A percentile compares a stretch with the other conserved stretches of the same genome.
Evolutionary conservation across 2,113 vertebrate species (phyloP).

Genomic region (Montifringilla adamsi): DNA sequence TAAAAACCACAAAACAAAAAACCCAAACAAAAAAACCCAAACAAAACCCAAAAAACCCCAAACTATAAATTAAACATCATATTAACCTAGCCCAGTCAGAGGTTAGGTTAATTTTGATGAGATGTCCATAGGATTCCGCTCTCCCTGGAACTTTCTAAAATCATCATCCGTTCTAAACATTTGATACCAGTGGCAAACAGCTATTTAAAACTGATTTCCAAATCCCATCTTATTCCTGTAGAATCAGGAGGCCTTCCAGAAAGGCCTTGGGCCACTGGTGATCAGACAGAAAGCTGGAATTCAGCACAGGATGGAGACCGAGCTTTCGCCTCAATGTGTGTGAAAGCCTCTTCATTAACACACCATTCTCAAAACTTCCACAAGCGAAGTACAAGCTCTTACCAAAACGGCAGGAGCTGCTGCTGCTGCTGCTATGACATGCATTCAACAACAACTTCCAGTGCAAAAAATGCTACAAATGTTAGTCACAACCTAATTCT

Average conservation of each 20-base stretch:
- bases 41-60: neutral
- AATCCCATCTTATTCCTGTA: neutral
- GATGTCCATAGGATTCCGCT: rapidly evolving
- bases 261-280: neutral
- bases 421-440: neutral
- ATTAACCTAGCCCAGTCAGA: neutral
- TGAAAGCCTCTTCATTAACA: neutral
- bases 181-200: neutral
- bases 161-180: neutral
- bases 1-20: neutral
- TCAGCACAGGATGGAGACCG: neutral
- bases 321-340: neutral
- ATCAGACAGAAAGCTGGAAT: rapidly evolving
- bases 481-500: rapidly evolving
- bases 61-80: neutral
- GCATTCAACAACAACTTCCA: rapidly evolving
- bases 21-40: neutral
- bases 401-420: neutral
- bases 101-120: neutral
- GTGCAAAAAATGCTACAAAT: neutral
- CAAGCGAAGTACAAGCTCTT: neutral
- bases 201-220: neutral
- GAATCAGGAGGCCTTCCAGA: neutral
- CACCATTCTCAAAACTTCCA: neutral
- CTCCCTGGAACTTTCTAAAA: neutral